Evolutionary conservation across 2,113 vertebrate genomes (phyloP).

Genomic region (Xyrauchen texanus): DNA sequence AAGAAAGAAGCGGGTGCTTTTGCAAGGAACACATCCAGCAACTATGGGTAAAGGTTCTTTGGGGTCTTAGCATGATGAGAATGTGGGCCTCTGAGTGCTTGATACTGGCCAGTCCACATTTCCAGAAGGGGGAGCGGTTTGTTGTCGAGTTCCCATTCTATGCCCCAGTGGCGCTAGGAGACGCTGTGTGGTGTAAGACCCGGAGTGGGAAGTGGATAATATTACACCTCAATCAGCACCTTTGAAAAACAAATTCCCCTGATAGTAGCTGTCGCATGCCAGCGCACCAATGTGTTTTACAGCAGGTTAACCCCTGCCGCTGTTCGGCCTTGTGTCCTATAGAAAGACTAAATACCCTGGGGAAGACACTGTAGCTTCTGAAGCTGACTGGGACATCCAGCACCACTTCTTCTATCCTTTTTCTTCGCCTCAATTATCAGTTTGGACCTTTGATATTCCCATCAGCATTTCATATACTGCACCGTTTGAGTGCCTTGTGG

Average conservation of each 20-base stretch:
- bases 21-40: constrained; percentile 16
- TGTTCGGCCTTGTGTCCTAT: not conserved
- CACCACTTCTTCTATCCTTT: constrained; percentile 10
- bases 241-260: constrained; percentile 26
- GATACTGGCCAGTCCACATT: constrained; percentile 7
- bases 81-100: not conserved
- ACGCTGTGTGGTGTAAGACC: constrained; percentile 42
- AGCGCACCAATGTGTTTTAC: not conserved
- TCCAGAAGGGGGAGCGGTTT: not conserved
- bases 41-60: constrained; percentile 9
- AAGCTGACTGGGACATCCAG: not conserved
- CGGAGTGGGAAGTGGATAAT: constrained; percentile 38
- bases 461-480: constrained; percentile 2
- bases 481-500: not conserved
- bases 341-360: not conserved
- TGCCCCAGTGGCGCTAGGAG: constrained; percentile 53
- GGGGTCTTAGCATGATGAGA: not conserved
- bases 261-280: constrained; percentile 27
- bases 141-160: constrained; percentile 27
- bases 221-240: constrained; percentile 53
- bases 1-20: constrained; percentile 33
- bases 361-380: not conserved
- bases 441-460: constrained; percentile 17
- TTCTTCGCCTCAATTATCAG: not conserved
- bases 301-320: not conserved